A percentile compares a stretch with the other conserved stretches of the same genome.
Evolutionary conservation across 2,113 vertebrate species (phyloP).

Genomic region (Cacatua alba): DNA sequence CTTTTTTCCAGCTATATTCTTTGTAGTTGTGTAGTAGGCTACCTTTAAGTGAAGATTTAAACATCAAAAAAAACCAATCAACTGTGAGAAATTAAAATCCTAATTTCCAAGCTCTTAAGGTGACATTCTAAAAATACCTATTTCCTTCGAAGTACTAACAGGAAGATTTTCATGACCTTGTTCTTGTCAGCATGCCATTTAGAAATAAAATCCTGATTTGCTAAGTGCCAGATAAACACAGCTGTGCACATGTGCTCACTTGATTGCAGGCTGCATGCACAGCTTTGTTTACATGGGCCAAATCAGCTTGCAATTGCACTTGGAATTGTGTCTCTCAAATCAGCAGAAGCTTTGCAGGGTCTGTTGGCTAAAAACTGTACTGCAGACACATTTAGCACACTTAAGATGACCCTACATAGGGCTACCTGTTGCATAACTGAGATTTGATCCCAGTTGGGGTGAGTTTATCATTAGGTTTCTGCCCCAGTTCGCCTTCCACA

Average conservation of each 20-base stretch:
- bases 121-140: background rate
- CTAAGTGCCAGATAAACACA: constrained; percentile 42
- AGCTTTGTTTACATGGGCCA: background rate
- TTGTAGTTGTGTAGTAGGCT: background rate
- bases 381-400: background rate
- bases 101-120: background rate
- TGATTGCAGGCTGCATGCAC: constrained; percentile 11
- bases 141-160: background rate
- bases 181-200: constrained; percentile 32
- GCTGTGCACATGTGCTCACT: constrained; percentile 41
- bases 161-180: constrained; percentile 24
- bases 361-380: background rate
- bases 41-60: background rate
- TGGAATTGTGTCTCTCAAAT: background rate
- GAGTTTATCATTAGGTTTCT: background rate
- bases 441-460: too few species aligned
- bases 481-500: background rate
- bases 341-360: background rate
- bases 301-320: background rate
- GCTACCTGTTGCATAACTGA: background rate
- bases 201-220: constrained; percentile 43
- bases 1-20: background rate
- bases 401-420: background rate
- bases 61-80: background rate
- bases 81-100: background rate